A percentile compares a stretch with the other conserved stretches of the same genome.
These are phyloP conservation scores for Anolis apletophallus DNA, from an alignment of 2,797 vertebrate genomes.

Conservation along the genomic window DNA sequence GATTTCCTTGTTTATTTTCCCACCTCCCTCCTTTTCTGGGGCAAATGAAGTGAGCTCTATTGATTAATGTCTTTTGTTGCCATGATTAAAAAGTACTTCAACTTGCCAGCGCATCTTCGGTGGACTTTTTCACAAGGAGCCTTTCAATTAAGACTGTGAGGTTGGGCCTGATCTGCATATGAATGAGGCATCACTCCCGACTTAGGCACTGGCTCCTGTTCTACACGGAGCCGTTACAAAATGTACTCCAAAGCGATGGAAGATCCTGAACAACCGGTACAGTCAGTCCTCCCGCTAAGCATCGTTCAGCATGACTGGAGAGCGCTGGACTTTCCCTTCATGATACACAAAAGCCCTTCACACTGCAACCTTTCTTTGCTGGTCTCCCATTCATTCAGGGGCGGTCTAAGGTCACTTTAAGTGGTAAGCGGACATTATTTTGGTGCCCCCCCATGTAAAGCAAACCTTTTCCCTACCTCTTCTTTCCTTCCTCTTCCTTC, in stretches of 20 bases:
- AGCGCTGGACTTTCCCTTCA: too few relatives aligned
- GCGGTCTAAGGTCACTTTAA: too few relatives aligned
- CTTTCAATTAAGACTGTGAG: conserved; percentile 57
- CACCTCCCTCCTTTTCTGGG: conserved; percentile 4
- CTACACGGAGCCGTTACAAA: conserved; percentile 19
- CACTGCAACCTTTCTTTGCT: background rate
- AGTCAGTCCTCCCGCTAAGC: background rate
- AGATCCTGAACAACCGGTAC: background rate
- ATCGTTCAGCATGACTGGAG: background rate
- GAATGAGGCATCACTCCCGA: conserved; percentile 27
- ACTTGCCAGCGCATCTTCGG: conserved; percentile 51
- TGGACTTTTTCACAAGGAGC: conserved; percentile 50
- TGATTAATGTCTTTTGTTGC: conserved; percentile 66
- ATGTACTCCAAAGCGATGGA: background rate
- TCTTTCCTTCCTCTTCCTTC: too few relatives aligned
- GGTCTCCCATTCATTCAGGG: too few relatives aligned
- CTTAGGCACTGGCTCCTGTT: conserved; percentile 7
- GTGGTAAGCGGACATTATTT: too few relatives aligned
- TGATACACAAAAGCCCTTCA: background rate
- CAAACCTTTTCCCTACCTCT: too few relatives aligned
- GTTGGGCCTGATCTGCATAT: conserved; percentile 48
- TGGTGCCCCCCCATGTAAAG: too few relatives aligned
- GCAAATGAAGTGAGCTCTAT: conserved; percentile 60
- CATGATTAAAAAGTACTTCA: conserved; percentile 66
- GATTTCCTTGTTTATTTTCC: conserved; percentile 63